Evolutionary conservation across 2,888 invertebrate species (phyloP).

Genomic region (Zaprionus bogoriensis): DNA sequence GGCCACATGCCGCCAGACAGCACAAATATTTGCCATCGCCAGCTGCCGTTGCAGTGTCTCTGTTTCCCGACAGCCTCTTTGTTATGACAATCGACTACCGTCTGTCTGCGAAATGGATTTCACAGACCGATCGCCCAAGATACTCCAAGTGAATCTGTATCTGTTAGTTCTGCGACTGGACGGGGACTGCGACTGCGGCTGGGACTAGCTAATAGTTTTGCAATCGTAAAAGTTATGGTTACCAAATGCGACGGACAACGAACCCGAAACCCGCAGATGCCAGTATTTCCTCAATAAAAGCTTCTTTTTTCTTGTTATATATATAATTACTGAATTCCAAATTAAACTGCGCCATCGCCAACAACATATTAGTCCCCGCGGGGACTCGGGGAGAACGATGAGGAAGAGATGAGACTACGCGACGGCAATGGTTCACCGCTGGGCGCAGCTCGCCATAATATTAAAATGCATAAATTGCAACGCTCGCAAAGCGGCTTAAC

Average conservation of each 20-base stretch:
- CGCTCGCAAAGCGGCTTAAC: conserved; percentile 66
- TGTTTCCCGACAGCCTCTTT: conserved; percentile 30
- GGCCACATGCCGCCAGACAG: conserved; percentile 66
- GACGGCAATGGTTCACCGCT: conserved; percentile 39
- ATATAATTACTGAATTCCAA: conserved; percentile 47
- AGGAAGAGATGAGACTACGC: background rate
- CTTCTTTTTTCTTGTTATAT: conserved; percentile 24
- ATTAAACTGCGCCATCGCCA: conserved; percentile 14
- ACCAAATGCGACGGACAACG: conserved; percentile 55
- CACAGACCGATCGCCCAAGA: conserved; percentile 20
- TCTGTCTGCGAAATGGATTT: conserved; percentile 33
- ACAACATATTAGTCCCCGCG: too few relatives aligned
- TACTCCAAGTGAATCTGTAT: too few relatives aligned
- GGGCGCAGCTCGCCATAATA: conserved; percentile 38
- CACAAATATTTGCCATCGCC: conserved; percentile 67
- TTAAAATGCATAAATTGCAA: conserved; percentile 69
- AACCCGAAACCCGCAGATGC: conserved; percentile 28
- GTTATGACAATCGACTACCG: conserved; percentile 48
- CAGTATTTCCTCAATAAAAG: conserved; percentile 20
- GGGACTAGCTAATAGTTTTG: conserved; percentile 20
- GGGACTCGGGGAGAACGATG: background rate
- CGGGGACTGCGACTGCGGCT: conserved; percentile 7
- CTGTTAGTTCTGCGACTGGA: conserved; percentile 5
- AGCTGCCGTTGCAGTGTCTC: conserved; percentile 35
- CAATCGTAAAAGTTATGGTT: conserved; percentile 47